Evolutionary conservation across 2,113 vertebrate species (phyloP).

Genomic region (Pachyramphus minor): DNA sequence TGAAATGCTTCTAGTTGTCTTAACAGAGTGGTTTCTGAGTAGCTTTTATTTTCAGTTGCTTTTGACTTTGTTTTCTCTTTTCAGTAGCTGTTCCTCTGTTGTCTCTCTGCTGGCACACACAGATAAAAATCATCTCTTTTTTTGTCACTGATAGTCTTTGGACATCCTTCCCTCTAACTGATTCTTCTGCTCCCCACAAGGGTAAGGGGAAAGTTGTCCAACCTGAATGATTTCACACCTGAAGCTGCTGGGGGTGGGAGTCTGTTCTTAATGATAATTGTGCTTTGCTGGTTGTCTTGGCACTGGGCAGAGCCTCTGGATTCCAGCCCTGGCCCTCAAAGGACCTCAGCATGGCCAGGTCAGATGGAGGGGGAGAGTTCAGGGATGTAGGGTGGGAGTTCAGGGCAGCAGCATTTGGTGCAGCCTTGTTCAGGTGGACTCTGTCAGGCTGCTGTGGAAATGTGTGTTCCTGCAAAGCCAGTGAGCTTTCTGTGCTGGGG

Average conservation of each 20-base stretch:
- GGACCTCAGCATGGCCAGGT: background rate
- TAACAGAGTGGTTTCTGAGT: background rate
- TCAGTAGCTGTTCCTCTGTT: background rate
- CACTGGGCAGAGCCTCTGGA: background rate
- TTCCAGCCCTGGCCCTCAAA: background rate
- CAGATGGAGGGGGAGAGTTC: background rate
- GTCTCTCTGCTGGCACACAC: background rate
- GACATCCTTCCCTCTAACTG: background rate
- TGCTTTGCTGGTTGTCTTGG: background rate
- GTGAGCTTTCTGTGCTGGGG: background rate
- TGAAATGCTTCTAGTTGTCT: background rate
- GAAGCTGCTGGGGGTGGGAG: background rate
- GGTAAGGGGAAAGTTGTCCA: background rate
- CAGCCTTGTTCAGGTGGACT: background rate
- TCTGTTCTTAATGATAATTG: background rate
- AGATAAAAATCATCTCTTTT: background rate
- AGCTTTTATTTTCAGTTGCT: background rate
- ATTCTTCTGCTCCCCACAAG: background rate
- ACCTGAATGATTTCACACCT: background rate
- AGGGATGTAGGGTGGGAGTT: background rate
- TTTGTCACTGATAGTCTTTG: background rate
- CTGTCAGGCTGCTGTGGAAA: background rate
- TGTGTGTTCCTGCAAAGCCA: background rate
- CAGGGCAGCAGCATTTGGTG: background rate
- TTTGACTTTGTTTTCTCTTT: background rate